Evolutionary conservation across 2,113 vertebrate species (phyloP).

Genomic region (Strigops habroptila): DNA sequence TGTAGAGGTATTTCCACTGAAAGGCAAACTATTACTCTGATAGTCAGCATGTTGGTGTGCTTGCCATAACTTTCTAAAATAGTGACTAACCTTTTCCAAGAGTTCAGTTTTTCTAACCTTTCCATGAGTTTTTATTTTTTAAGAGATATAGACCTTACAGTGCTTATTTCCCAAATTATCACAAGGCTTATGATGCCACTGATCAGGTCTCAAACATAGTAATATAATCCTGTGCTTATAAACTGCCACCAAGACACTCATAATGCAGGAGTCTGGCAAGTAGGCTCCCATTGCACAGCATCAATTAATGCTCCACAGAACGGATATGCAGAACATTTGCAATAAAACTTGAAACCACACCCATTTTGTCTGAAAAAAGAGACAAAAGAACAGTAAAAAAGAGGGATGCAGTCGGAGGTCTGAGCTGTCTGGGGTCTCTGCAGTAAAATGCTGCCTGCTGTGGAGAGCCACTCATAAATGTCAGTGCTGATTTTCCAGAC

Average conservation of each 20-base stretch:
- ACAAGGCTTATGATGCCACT: not conserved
- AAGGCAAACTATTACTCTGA: not conserved
- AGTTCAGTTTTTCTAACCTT: not conserved
- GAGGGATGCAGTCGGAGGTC: not conserved
- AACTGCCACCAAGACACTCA: not conserved
- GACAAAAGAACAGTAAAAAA: not conserved
- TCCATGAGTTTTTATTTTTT: not conserved
- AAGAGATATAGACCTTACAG: not conserved
- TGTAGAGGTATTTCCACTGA: not conserved
- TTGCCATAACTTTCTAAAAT: not conserved
- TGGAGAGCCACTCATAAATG: not conserved
- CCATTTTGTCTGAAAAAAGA: not conserved
- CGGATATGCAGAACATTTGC: not conserved
- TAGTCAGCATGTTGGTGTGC: not conserved
- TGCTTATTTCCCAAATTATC: not conserved
- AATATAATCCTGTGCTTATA: not conserved
- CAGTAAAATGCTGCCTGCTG: not conserved
- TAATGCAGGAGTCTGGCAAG: not conserved
- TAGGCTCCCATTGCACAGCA: not conserved
- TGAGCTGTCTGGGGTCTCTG: not conserved
- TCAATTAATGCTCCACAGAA: not conserved
- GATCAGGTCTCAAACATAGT: not conserved
- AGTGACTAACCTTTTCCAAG: not conserved
- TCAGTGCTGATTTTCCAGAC: not conserved
- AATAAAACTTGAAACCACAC: constrained; percentile 6